Evolutionary conservation across 2,113 vertebrate genomes (phyloP).

Genomic region (Stegostoma tigrinum): DNA sequence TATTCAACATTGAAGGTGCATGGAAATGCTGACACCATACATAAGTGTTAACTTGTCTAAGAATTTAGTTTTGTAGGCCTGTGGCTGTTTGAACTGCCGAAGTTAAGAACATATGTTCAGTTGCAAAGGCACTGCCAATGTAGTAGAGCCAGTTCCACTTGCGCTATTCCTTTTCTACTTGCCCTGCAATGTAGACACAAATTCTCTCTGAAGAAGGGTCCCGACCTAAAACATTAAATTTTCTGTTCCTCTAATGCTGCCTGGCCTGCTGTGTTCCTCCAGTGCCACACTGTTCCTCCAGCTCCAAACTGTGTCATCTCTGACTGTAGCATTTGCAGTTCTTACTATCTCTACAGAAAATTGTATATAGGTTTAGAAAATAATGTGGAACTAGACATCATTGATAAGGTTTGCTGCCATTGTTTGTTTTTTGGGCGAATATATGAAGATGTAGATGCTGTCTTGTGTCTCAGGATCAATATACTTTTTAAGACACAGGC

Average conservation of each 20-base stretch:
- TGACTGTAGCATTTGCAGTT: no score
- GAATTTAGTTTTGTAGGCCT: not conserved
- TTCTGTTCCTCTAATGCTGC: no score
- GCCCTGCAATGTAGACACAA: not conserved
- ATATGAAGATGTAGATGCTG: not conserved
- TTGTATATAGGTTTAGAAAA: not conserved
- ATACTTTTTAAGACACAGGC: no score
- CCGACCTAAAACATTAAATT: no score
- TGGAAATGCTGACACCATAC: not conserved
- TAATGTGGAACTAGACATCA: not conserved
- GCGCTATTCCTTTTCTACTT: not conserved
- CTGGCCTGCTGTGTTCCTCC: no score
- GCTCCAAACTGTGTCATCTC: no score
- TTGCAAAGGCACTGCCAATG: not conserved
- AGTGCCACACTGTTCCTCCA: no score
- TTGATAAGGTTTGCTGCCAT: not conserved
- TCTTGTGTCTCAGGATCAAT: no score
- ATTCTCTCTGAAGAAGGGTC: no score
- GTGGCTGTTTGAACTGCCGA: not conserved
- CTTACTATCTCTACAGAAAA: not conserved
- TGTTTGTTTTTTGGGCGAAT: not conserved
- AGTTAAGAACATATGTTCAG: not conserved
- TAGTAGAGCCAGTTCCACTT: not conserved
- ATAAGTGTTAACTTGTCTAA: not conserved
- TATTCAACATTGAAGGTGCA: not conserved